A percentile compares a stretch with the other conserved stretches of the same genome.
phyloP scores from a whole-genome alignment of 2,113 vertebrate genomes.

The Cryptomyrus ogoouensis region DNA sequence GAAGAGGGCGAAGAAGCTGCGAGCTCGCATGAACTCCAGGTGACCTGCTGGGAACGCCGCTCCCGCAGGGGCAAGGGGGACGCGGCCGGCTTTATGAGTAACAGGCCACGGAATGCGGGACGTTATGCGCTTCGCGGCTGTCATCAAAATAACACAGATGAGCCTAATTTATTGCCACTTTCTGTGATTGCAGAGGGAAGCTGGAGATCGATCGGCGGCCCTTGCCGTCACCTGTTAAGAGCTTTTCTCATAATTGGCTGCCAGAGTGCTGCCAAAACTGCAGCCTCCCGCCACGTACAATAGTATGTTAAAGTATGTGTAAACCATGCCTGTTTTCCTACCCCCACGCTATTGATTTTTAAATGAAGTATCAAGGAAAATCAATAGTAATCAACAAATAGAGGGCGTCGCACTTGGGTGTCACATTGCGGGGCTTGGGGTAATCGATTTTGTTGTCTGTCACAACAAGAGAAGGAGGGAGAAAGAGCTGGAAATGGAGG shows the following conservation, averaged over 20 bases:
- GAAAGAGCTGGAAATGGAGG: conserved; percentile 63
- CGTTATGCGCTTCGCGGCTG: conserved; percentile 74
- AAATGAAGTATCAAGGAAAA: conserved; percentile 96
- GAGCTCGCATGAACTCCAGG: conserved; percentile 93
- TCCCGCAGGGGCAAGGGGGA: conserved; percentile 25
- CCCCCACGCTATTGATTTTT: conserved; percentile 88
- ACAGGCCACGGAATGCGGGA: conserved; percentile 58
- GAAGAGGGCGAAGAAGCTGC: conserved; percentile 92
- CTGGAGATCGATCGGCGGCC: conserved; percentile 77
- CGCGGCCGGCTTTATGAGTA: conserved; percentile 50
- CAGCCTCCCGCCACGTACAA: conserved; percentile 65
- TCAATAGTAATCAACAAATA: conserved; percentile 99
- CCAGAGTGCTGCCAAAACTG: conserved; percentile 73
- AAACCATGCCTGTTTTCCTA: conserved; percentile 89
- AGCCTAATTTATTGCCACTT: conserved; percentile 97
- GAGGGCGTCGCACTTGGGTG: conserved; percentile 67
- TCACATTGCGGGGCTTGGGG: conserved; percentile 68
- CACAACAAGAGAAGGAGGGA: conserved; percentile 55
- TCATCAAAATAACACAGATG: conserved; percentile 80
- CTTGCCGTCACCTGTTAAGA: conserved; percentile 89
- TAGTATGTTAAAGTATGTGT: conserved; percentile 85
- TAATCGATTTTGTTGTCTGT: conserved; percentile 78
- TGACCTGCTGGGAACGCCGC: conserved; percentile 42
- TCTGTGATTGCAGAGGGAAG: conserved; percentile 92
- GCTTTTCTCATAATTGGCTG: conserved; percentile 95